Evolutionary conservation across 1,140 invertebrate genomes (phyloP).

Genomic region (Uloborus diversus): DNA sequence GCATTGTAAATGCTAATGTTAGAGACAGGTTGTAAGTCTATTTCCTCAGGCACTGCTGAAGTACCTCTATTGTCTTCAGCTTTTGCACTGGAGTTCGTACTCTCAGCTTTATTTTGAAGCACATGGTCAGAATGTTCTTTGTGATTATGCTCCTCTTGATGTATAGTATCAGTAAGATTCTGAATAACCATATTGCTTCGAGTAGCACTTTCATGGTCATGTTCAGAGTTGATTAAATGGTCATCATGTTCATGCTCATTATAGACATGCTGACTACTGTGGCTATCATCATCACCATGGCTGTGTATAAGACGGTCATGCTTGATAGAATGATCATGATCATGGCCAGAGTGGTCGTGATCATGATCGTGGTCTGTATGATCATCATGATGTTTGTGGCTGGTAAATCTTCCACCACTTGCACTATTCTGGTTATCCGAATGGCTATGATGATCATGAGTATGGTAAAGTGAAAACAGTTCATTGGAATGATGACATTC

Average conservation of each 20-base stretch:
- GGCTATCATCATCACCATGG: neutral
- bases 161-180: neutral
- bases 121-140: neutral
- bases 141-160: neutral
- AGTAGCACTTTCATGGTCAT: neutral
- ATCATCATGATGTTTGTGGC: slow-evolving; percentile 28
- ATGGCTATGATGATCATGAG: no score
- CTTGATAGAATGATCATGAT: neutral
- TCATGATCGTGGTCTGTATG: slow-evolving; percentile 37
- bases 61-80: no score
- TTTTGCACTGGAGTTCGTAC: no score
- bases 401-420: no score
- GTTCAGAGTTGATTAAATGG: neutral
- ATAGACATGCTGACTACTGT: neutral
- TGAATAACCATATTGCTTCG: neutral
- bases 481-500: no score
- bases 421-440: no score
- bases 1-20: no score
- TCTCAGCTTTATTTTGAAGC: neutral
- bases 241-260: neutral
- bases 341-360: slow-evolving; percentile 11
- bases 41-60: no score
- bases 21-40: no score
- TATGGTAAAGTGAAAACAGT: no score
- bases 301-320: neutral